phyloP scores from a whole-genome alignment of 1,140 invertebrate species.

The Drosophila ohnishii region DNA sequence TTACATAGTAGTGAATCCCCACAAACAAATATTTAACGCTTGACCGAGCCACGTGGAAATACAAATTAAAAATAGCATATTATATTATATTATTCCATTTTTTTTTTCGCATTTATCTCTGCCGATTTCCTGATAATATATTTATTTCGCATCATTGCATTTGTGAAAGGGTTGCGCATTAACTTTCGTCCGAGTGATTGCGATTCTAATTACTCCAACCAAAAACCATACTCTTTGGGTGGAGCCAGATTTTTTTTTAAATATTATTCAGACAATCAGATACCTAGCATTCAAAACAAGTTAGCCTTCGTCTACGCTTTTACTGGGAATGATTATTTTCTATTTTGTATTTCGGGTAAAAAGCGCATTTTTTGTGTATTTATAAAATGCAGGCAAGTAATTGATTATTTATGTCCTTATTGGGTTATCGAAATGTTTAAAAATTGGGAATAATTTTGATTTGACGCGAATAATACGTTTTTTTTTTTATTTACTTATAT shows the following conservation, averaged over 20 bases:
- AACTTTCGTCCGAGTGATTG: conserved; percentile 3
- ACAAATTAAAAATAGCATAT: conserved; percentile 7
- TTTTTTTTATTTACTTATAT: too few species aligned
- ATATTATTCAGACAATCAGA: background rate
- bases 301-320: background rate
- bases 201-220: conserved; percentile 15
- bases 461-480: too few species aligned
- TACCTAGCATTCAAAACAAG: background rate
- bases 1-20: background rate
- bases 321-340: background rate
- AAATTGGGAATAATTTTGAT: too few species aligned
- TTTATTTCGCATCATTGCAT: conserved; percentile 1
- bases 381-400: too few species aligned
- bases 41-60: background rate
- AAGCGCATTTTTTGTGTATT: too few species aligned
- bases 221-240: background rate
- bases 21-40: background rate
- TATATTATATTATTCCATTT: background rate
- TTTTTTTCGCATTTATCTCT: background rate
- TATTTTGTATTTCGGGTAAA: too few species aligned
- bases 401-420: too few species aligned
- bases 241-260: too few species aligned
- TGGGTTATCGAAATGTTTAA: too few species aligned
- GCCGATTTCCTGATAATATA: background rate
- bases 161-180: background rate